Base-by-base conservation (phyloP, 1,140 invertebrate genomes). In the Brachionus manjavacas region DNA sequence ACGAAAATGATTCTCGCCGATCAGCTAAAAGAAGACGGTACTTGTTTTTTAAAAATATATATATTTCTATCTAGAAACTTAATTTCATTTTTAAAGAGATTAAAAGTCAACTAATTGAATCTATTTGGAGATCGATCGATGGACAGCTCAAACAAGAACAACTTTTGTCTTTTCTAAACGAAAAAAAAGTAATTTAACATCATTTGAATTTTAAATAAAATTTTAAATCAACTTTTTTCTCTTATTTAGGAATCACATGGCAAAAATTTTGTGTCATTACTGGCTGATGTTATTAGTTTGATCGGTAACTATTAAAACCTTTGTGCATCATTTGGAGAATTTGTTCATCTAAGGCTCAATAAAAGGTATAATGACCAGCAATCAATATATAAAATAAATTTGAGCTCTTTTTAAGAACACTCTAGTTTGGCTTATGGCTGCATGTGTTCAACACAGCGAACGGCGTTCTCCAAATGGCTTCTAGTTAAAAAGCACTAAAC, bases 271-370 rank as follows among this genome's bases (percentile, higher is more conserved):
- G 72, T 46, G 20, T 76, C 72, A 49, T 25, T 76, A 49, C 46
- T 76, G 31, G 72, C 43, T 49, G 72, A 76, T 76, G 72, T 76
- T 9, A 76, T 76, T 35, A 76, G 43, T 76, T 25, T 76, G 23
- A 76, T 76, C 72, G 72, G 72, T 76, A 76, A 76, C 25, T 49
- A 49, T 49, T 76, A 52, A n/a, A 76, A 49, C 72, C 41, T 49
- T 49, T 49, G 72, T 25, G 11, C 43, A 76, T 46, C 43, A 76
- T 76, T 76, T 76, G 72, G 72, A 76, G 72, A 76, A 76, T 35
- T 28, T 11, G 20, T 14, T 25, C 14, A 25, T 28, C 35, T n/a
- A 70, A 70, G n/a, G 35, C 35, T 70, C 66, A 31, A 70, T 35
- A 31, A 35, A 35, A 35, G 25, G 66, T 31, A 35, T 28, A 60